Base-by-base conservation (phyloP, 2,888 invertebrate genomes). In the Pyrochroa serraticornis region DNA sequence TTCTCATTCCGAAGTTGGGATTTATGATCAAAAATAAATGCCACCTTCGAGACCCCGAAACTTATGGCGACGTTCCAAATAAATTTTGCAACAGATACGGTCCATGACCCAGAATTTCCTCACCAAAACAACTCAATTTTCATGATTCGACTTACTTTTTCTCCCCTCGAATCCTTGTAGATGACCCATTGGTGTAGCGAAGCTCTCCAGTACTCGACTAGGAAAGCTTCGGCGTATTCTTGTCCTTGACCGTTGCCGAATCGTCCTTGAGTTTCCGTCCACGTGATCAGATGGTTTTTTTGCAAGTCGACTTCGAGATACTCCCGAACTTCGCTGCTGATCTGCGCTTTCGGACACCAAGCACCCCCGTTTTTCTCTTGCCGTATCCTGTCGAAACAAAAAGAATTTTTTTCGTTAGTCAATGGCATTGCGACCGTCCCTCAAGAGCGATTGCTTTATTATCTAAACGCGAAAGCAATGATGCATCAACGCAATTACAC, bases 161-260 rank as follows among this genome's bases (percentile, higher is more conserved):
- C 87, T 46, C 92, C 92, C 65, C 85, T 84, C 42, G 89, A 85
- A 76, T 92, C 90, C 76, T 89, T 89, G 80, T 93, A 94, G 66
- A 88, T 85, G 66, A 89, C 83, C 92, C 93, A 93, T 67, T 86
- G 85, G 50, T 83, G 83, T 35, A 89, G 79, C 0, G 84, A 78
- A 9, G 84, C 80, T 30, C 93, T 82, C 88, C 89, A 91, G 77
- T 92, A 94, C 73, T 93, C 93, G 14, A 95, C 82, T 47, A 88
- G 84, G 79, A 92, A 95, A 58, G 88, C 85, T 73, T 93, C 92
- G 0, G 92, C 90, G 75, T 87, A 95, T 73, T 95, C 95, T 60
- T 91, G 90, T 22, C 95, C 95, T 66, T 93, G 87, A 0, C 95
- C 93, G 75, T 93, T 93, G 13, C 94, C 95, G 74, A 93, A 95